Base-by-base conservation (phyloP, 2,797 vertebrate genomes). In the Apogon hyalosoma region DNA sequence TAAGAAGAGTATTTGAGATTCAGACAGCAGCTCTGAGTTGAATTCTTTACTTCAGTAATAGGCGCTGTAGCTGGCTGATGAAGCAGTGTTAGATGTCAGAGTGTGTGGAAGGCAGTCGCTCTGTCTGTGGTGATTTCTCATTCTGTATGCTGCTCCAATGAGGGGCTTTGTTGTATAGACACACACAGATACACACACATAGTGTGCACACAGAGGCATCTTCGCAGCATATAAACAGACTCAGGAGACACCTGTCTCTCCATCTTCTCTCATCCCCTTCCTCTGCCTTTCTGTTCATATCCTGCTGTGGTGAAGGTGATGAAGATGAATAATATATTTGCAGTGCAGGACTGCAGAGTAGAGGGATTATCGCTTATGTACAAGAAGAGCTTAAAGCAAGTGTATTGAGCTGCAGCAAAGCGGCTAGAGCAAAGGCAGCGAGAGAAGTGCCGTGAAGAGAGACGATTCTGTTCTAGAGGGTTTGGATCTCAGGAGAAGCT, bases 291-390 rank as follows among this genome's bases (percentile, higher is more conserved):
- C 66, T 74, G 33, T 61, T 77, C 73, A 53, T 62, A 67, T 69
- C 60, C 69, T 54, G 56, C 72, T 75, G 73, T 75, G 77, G 63
- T 79, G 73, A 85, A 81, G 82, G 68, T 80, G 82, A 84, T 74
- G 77, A 84, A 82, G 84, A 79, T 87, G 75, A 90, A 84, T 90
- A 83, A 90, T 88, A 71, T 77, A 88, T 91, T 88, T 84, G 73
- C 65, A 77, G 72, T 13, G 56, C 72, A 81, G 87, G 80, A 82
- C 86, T 80, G 84, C 80, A 77, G 84, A 83, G 71, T 69, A 51
- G 69, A 79, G 66, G 84, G 85, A 90, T 92, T 85, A 84, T 79
- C 80, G 79, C 60, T 55, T 56, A 54, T 81, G 74, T 72, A 74
- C 71, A 69, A 81, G 72, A 74, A 79, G 77, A 71, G 82, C 84